Conservation (phyloP, 2,888 invertebrate genomes). For the Harmothoe impar region DNA sequence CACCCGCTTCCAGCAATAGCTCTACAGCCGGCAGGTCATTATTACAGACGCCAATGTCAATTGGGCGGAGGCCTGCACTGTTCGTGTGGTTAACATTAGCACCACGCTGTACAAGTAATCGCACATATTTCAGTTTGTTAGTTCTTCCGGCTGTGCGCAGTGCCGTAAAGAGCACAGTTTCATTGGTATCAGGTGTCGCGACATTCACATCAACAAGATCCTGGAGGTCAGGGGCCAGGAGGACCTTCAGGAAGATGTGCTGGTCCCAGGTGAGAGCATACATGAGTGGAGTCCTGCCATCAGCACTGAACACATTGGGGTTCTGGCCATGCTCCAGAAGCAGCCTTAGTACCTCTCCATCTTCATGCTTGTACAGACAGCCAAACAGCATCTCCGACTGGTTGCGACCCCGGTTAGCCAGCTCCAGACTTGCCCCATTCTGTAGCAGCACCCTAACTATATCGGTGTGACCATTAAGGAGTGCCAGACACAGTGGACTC, state of each 20-base stretch:
- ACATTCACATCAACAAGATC: background rate
- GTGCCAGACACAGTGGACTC: slow-evolving; percentile 9
- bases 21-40: background rate
- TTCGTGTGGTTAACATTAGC: slow-evolving; percentile 44
- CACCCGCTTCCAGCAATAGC: slow-evolving; percentile 19
- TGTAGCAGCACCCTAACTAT: slow-evolving; percentile 25
- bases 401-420: slow-evolving; percentile 37
- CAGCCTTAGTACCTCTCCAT: slow-evolving; percentile 36
- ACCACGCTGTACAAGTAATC: slow-evolving; percentile 5
- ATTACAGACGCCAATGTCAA: background rate
- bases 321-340: slow-evolving; percentile 36
- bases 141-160: background rate
- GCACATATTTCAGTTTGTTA: background rate
- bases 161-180: slow-evolving; percentile 33
- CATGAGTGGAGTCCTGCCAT: slow-evolving; percentile 50
- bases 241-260: background rate
- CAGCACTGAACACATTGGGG: slow-evolving; percentile 46
- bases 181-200: slow-evolving; percentile 34
- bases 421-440: background rate
- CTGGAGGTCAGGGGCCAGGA: background rate
- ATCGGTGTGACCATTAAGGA: background rate
- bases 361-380: slow-evolving; percentile 42
- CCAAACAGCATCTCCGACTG: slow-evolving; percentile 9
- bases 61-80: background rate
- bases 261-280: slow-evolving; percentile 52